These are phyloP conservation scores for Darevskia nairensis DNA, from an alignment of 2,797 vertebrate genomes.

Conservation along the genomic window DNA sequence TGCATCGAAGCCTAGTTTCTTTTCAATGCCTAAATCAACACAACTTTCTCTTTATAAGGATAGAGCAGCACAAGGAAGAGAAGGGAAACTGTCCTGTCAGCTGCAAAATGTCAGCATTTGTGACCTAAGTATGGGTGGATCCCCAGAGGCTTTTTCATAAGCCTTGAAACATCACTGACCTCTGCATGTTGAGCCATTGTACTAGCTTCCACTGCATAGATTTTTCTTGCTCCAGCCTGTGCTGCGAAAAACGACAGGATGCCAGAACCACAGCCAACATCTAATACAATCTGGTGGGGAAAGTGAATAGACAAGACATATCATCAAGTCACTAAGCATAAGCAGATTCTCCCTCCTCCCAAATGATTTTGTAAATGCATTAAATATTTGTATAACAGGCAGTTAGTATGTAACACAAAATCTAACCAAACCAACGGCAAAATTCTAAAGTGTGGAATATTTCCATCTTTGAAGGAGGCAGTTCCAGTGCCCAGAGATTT, in stretches of 20 bases:
- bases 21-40: neutral
- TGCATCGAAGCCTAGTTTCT: neutral
- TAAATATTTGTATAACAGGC: neutral
- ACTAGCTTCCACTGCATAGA: constrained; percentile 96
- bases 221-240: constrained; percentile 94
- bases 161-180: constrained; percentile 73
- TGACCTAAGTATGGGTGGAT: too few relatives aligned
- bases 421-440: neutral
- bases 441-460: neutral
- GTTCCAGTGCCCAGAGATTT: neutral
- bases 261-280: constrained; percentile 95
- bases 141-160: too few relatives aligned
- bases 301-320: neutral
- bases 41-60: neutral
- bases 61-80: neutral
- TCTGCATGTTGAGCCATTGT: constrained; percentile 97
- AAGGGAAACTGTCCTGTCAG: too few relatives aligned
- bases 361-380: neutral
- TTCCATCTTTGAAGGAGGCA: neutral
- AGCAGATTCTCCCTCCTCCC: neutral
- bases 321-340: neutral
- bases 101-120: neutral
- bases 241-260: constrained; percentile 96
- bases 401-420: neutral
- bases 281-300: constrained; percentile 87